These are phyloP conservation scores for Garra rufa DNA, from an alignment of 2,113 vertebrate genomes.

Conservation along the genomic window DNA sequence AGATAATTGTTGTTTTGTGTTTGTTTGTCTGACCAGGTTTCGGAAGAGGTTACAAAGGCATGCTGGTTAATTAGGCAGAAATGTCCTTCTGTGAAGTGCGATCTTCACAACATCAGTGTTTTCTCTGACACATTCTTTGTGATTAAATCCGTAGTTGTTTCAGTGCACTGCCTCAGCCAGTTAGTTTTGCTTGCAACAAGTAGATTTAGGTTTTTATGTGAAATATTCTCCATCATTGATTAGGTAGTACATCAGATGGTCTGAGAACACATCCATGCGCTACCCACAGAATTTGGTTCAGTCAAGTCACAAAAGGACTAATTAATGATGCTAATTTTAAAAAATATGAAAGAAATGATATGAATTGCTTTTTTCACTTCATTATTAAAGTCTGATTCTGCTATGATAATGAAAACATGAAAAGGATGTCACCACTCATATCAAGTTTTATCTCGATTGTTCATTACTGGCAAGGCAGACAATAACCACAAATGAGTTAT, in stretches of 20 bases:
- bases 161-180: not conserved
- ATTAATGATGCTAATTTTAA: not conserved
- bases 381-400: not conserved
- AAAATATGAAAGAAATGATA: not conserved
- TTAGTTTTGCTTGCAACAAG: not conserved
- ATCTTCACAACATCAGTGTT: not conserved
- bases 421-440: not conserved
- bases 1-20: constrained; percentile 30
- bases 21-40: not conserved
- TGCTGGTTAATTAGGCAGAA: constrained; percentile 7
- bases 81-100: not conserved
- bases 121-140: not conserved
- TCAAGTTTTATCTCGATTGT: not conserved
- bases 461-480: not conserved
- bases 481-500: not conserved
- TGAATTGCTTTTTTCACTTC: not conserved
- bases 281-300: not conserved
- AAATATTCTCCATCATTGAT: not conserved
- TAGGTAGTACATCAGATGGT: not conserved
- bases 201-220: not conserved
- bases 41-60: not conserved
- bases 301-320: not conserved
- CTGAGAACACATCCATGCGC: not conserved
- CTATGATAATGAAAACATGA: constrained; percentile 8
- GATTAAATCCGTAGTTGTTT: not conserved